These are phyloP conservation scores for Gryllus bimaculatus DNA, from an alignment of 1,140 invertebrate genomes.

Conservation along the genomic window DNA sequence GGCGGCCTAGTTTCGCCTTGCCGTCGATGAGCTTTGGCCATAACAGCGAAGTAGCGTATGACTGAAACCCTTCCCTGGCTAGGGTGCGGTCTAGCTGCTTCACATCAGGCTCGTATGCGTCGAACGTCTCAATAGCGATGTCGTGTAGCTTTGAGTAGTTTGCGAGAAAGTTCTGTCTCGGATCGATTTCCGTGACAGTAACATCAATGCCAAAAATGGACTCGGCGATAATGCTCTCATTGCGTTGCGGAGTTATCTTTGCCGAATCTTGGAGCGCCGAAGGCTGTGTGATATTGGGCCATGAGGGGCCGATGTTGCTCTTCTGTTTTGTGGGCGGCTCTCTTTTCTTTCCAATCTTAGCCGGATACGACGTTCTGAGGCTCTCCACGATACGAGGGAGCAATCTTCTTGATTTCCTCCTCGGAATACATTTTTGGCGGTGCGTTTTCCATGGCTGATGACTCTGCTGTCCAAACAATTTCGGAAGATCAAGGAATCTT, in stretches of 20 bases:
- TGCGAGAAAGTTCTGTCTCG: conserved; percentile 1
- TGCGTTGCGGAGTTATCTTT: background rate
- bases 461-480: too few relatives aligned
- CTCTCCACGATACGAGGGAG: background rate
- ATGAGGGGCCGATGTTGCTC: too few relatives aligned
- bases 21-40: conserved; percentile 15
- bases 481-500: too few relatives aligned
- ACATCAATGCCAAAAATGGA: conserved; percentile 14
- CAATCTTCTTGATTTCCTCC: background rate
- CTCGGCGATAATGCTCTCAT: background rate
- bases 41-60: conserved; percentile 8
- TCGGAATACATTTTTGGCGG: background rate
- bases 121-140: background rate
- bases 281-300: too few relatives aligned
- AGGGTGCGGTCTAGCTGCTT: background rate
- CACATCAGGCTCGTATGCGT: background rate
- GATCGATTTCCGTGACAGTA: background rate
- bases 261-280: background rate
- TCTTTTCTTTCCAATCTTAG: background rate
- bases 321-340: too few relatives aligned
- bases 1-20: conserved; percentile 23
- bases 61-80: background rate
- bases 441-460: too few relatives aligned
- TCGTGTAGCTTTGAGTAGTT: background rate
- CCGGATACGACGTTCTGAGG: background rate